These are phyloP conservation scores for Gastrophryne carolinensis DNA, from an alignment of 2,797 vertebrate species.

Conservation along the genomic window DNA sequence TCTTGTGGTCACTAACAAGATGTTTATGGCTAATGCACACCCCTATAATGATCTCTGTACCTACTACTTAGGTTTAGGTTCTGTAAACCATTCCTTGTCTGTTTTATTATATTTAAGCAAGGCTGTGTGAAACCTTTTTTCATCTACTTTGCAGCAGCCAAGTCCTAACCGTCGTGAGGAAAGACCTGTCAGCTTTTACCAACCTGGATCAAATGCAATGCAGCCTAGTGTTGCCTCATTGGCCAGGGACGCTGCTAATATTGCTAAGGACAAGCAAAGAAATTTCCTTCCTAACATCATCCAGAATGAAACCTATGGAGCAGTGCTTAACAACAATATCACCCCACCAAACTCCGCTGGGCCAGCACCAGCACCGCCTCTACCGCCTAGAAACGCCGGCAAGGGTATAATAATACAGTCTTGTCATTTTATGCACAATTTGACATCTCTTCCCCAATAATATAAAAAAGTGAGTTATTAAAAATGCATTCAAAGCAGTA, in stretches of 20 bases:
- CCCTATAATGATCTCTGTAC: too few relatives aligned
- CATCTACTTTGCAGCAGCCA: slow-evolving; percentile 69
- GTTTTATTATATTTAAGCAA: too few relatives aligned
- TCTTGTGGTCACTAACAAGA: too few relatives aligned
- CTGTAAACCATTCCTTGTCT: too few relatives aligned
- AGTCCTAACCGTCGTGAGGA: slow-evolving; percentile 94
- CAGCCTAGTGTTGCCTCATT: slow-evolving; percentile 69
- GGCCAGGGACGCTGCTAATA: slow-evolving; percentile 72
- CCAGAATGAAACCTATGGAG: slow-evolving; percentile 96
- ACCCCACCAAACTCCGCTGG: slow-evolving; percentile 66
- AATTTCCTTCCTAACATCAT: slow-evolving; percentile 84
- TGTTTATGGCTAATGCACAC: too few relatives aligned
- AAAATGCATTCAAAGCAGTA: too few relatives aligned
- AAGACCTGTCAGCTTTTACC: slow-evolving; percentile 91
- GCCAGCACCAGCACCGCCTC: slow-evolving; percentile 75
- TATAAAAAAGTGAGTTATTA: too few relatives aligned
- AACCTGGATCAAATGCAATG: slow-evolving; percentile 73
- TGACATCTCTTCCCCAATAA: too few relatives aligned
- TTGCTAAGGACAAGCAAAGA: slow-evolving; percentile 88
- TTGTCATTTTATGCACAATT: too few relatives aligned
- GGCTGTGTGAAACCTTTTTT: too few relatives aligned
- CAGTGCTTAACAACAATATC: slow-evolving; percentile 79
- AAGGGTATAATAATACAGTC: slow-evolving; percentile 68
- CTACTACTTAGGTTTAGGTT: too few relatives aligned
- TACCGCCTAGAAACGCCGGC: slow-evolving; percentile 91